Conservation (phyloP, 2,888 invertebrate species). For the Euclidia mi region DNA sequence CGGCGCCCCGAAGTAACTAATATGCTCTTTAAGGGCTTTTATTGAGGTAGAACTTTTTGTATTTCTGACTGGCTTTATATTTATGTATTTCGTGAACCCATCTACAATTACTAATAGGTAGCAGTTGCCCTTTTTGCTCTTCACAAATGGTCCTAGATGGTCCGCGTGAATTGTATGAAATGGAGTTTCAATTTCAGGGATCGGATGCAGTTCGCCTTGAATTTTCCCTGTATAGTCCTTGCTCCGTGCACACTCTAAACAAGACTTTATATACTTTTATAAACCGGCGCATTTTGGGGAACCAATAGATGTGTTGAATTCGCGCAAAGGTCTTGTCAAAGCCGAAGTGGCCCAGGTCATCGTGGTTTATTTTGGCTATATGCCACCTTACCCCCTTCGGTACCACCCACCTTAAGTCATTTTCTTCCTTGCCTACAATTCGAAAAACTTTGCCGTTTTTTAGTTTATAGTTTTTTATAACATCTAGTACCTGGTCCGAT, state of each 20-base stretch:
- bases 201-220: slow-evolving; percentile 44
- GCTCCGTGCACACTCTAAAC: slow-evolving; percentile 17
- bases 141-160: slow-evolving; percentile 41
- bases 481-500: slow-evolving; percentile 14
- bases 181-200: slow-evolving; percentile 32
- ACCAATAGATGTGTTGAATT: slow-evolving; percentile 14
- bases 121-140: slow-evolving; percentile 16
- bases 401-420: slow-evolving; percentile 42
- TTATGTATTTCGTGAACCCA: slow-evolving; percentile 22
- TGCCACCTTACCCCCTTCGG: slow-evolving; percentile 48
- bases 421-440: not conserved
- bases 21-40: not conserved
- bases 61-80: slow-evolving; percentile 9
- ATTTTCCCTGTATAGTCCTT: slow-evolving; percentile 27
- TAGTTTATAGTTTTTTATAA: slow-evolving; percentile 38
- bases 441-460: slow-evolving; percentile 33
- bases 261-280: slow-evolving; percentile 16
- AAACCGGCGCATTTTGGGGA: slow-evolving; percentile 13
- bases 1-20: slow-evolving; percentile 14
- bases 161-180: slow-evolving; percentile 57
- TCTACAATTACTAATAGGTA: slow-evolving; percentile 24
- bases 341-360: slow-evolving; percentile 47
- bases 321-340: slow-evolving; percentile 39
- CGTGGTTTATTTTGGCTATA: slow-evolving; percentile 41
- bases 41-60: slow-evolving; percentile 11